These are phyloP conservation scores for Glareola pratincola DNA, from an alignment of 2,113 vertebrate species.

Conservation along the genomic window DNA sequence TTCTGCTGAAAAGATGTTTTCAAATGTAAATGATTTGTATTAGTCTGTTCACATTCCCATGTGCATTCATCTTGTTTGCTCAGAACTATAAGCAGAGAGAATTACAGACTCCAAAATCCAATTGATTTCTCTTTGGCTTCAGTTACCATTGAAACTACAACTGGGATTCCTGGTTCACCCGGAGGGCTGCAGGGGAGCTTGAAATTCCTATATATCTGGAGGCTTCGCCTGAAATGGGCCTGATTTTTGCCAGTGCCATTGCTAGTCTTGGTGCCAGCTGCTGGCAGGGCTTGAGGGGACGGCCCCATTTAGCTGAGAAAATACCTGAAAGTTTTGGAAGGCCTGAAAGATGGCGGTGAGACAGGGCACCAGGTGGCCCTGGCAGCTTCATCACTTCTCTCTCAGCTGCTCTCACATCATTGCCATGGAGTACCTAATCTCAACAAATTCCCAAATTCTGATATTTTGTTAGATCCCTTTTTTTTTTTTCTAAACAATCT, in stretches of 20 bases:
- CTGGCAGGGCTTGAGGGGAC: neutral
- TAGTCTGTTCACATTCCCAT: neutral
- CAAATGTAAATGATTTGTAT: neutral
- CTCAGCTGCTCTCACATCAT: neutral
- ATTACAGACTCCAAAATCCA: neutral
- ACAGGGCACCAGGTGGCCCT: neutral
- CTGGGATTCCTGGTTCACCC: neutral
- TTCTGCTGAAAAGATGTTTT: constrained; percentile 13
- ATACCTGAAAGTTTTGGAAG: neutral
- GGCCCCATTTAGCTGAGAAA: neutral
- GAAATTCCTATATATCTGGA: neutral
- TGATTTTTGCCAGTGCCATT: neutral
- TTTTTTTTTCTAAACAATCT: neutral
- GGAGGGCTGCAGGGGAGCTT: neutral
- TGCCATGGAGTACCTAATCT: neutral
- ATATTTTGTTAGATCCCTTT: neutral
- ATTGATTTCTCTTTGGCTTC: neutral
- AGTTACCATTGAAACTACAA: neutral
- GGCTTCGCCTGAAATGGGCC: neutral
- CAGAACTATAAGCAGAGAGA: neutral
- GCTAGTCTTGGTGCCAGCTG: neutral
- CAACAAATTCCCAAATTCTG: neutral
- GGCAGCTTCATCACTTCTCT: neutral
- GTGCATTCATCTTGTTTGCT: constrained; percentile 19
- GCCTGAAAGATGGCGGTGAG: neutral